phyloP scores from a whole-genome alignment of 2,797 vertebrate genomes.

The Onychomys leucogaster region DNA sequence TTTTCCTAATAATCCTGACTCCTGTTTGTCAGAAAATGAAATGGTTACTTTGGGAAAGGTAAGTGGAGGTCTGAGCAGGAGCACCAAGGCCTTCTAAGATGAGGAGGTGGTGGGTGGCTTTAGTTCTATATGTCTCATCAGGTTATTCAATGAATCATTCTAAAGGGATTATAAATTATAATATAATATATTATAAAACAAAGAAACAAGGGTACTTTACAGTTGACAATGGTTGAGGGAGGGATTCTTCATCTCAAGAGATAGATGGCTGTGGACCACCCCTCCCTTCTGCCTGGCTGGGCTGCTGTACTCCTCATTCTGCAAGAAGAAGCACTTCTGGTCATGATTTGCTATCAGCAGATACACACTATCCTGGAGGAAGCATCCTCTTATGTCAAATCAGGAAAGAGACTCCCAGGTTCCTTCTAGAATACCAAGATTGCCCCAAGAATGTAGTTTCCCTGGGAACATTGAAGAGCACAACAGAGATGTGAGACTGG shows the following conservation, averaged over 20 bases:
- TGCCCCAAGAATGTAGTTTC: not conserved
- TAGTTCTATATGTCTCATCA: not conserved
- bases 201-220: not conserved
- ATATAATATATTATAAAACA: not conserved
- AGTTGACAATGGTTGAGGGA: not conserved
- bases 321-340: not conserved
- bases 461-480: not conserved
- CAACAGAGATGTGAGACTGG: not conserved
- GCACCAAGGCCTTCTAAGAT: not conserved
- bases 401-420: not conserved
- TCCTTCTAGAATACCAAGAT: not conserved
- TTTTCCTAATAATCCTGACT: slow-evolving; percentile 50
- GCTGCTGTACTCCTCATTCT: not conserved
- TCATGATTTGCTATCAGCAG: not conserved
- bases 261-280: not conserved
- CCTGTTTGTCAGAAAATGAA: not conserved
- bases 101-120: not conserved
- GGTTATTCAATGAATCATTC: not conserved
- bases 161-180: slow-evolving; percentile 9
- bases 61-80: not conserved
- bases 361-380: not conserved
- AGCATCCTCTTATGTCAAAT: not conserved
- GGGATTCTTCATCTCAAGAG: not conserved
- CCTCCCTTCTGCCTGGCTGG: not conserved
- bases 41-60: not conserved